These are phyloP conservation scores for Zaprionus davidi DNA, from an alignment of 1,140 invertebrate genomes.

Conservation along the genomic window DNA sequence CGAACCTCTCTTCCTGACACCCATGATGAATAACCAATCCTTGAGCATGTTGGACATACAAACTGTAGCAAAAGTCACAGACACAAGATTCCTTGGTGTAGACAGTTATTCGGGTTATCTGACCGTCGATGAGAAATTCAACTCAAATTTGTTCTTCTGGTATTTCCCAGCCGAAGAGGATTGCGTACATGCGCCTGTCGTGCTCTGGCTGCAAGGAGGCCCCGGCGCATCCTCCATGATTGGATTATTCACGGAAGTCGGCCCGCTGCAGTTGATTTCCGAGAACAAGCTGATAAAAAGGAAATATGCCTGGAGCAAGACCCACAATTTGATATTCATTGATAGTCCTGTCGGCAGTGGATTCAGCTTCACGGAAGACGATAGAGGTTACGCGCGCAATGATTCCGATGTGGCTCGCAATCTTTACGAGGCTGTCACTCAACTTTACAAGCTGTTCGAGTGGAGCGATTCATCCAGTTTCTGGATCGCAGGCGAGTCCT, in stretches of 20 bases:
- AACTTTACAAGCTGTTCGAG: slow-evolving; percentile 90
- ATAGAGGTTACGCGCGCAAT: slow-evolving; percentile 87
- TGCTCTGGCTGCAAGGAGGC: slow-evolving; percentile 93
- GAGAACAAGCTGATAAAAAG: slow-evolving; percentile 85
- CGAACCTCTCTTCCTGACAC: slow-evolving; percentile 57
- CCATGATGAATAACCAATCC: slow-evolving; percentile 40
- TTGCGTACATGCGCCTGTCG: slow-evolving; percentile 86
- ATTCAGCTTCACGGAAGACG: slow-evolving; percentile 89
- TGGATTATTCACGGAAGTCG: slow-evolving; percentile 92
- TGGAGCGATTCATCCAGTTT: slow-evolving; percentile 88
- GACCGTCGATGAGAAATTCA: slow-evolving; percentile 90
- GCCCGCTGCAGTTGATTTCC: slow-evolving; percentile 88
- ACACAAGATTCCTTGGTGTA: slow-evolving; percentile 46
- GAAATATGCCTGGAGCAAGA: slow-evolving; percentile 89
- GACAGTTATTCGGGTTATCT: slow-evolving; percentile 86
- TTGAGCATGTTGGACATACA: slow-evolving; percentile 25
- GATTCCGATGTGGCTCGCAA: slow-evolving; percentile 88
- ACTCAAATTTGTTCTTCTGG: slow-evolving; percentile 95
- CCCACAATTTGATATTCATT: slow-evolving; percentile 91
- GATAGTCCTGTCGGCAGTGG: slow-evolving; percentile 95
- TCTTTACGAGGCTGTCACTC: slow-evolving; percentile 87
- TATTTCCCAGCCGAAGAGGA: slow-evolving; percentile 89
- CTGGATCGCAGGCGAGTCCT: slow-evolving; percentile 93
- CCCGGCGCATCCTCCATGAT: slow-evolving; percentile 92
- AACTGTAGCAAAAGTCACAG: slow-evolving; percentile 37